Conservation (phyloP, 2,888 invertebrate species). For the Philaethria dido region DNA sequence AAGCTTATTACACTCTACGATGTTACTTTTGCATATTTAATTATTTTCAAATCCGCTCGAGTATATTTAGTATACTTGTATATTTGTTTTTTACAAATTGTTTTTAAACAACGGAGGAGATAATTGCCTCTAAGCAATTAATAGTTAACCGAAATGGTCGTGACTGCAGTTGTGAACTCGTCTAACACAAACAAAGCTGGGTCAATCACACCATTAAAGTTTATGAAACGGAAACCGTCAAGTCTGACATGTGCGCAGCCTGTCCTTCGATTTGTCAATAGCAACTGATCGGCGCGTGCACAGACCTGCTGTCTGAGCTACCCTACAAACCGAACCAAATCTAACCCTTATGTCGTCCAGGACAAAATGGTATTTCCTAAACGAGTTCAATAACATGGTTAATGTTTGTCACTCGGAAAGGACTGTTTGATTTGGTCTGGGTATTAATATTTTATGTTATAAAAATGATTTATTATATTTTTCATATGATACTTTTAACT, state of each 20-base stretch:
- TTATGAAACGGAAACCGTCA: conserved; percentile 82
- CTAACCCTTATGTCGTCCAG: conserved; percentile 48
- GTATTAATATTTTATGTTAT: not conserved
- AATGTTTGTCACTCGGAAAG: conserved; percentile 27
- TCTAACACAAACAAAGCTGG: conserved; percentile 80
- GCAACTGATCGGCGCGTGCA: conserved; percentile 64
- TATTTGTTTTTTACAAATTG: conserved; percentile 8
- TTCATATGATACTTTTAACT: not conserved
- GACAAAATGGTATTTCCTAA: conserved; percentile 44
- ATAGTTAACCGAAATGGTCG: conserved; percentile 71
- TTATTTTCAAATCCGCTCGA: too few relatives aligned
- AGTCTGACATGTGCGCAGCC: conserved; percentile 70
- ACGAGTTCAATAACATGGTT: conserved; percentile 4
- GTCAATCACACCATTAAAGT: conserved; percentile 81
- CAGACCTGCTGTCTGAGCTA: conserved; percentile 49
- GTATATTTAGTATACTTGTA: too few relatives aligned
- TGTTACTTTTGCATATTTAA: too few relatives aligned
- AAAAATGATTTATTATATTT: not conserved
- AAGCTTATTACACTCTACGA: too few relatives aligned
- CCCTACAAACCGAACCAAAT: conserved; percentile 40
- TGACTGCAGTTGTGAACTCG: conserved; percentile 73
- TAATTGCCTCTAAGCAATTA: conserved; percentile 62
- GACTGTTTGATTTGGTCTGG: conserved; percentile 38
- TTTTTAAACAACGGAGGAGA: conserved; percentile 45
- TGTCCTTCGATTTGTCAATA: conserved; percentile 75